Evolutionary conservation across 2,797 vertebrate genomes (phyloP).

Genomic region (Pantherophis alleghaniensis): DNA sequence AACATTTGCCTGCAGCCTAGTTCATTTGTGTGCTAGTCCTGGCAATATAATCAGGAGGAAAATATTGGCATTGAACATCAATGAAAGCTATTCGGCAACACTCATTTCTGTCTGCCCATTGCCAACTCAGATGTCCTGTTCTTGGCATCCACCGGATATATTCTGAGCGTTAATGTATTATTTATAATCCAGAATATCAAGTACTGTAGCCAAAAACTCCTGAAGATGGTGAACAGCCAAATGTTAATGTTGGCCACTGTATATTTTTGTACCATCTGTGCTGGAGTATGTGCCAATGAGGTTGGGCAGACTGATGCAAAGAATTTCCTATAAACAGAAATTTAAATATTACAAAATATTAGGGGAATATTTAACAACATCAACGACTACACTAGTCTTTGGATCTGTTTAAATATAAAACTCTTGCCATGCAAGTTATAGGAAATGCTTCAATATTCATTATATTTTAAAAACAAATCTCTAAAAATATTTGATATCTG

Average conservation of each 20-base stretch:
- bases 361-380: background rate
- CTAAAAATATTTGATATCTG: background rate
- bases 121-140: constrained; percentile 27
- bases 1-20: constrained; percentile 20
- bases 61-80: constrained; percentile 23
- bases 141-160: constrained; percentile 20
- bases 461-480: background rate
- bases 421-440: background rate
- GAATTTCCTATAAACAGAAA: background rate
- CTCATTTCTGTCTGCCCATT: constrained; percentile 28
- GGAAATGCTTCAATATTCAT: background rate
- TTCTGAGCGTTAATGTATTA: constrained; percentile 8
- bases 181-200: constrained; percentile 24
- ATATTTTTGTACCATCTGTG: constrained; percentile 1
- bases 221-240: background rate
- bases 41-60: constrained; percentile 10
- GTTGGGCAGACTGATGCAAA: constrained; percentile 13
- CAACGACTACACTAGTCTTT: background rate
- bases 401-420: background rate
- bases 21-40: constrained; percentile 12
- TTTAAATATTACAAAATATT: background rate
- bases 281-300: background rate
- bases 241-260: background rate
- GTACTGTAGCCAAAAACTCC: constrained; percentile 1
- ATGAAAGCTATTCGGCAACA: constrained; percentile 26